These are phyloP conservation scores for Xiphias gladius DNA, from an alignment of 2,113 vertebrate species.

Conservation along the genomic window DNA sequence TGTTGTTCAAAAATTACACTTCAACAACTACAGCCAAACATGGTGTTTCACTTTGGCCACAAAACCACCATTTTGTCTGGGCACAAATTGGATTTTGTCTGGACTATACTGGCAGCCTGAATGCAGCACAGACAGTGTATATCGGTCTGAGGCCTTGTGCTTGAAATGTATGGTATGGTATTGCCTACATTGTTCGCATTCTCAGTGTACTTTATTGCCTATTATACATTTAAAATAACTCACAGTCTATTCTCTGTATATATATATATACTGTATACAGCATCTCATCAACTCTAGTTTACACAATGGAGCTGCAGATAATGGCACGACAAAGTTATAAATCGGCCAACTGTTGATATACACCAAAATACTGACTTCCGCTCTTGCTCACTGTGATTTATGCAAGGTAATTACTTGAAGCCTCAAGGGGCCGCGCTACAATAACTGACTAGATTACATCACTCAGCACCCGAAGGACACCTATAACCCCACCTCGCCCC, in stretches of 20 bases:
- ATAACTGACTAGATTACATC: conserved; percentile 70
- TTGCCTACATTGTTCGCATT: conserved; percentile 22
- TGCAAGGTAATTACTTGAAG: conserved; percentile 55
- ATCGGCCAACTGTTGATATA: conserved; percentile 73
- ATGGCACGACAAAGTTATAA: conserved; percentile 63
- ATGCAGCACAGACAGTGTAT: neutral
- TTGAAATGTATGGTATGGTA: neutral
- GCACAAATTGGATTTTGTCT: no score
- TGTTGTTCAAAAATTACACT: neutral
- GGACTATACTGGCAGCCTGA: neutral
- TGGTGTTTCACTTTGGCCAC: neutral
- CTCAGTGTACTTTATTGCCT: conserved; percentile 3
- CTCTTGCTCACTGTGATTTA: conserved; percentile 61
- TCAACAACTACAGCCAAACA: neutral
- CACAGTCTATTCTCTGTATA: conserved; percentile 13
- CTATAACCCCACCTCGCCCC: conserved; percentile 31
- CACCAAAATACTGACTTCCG: conserved; percentile 71
- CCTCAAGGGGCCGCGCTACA: conserved; percentile 62
- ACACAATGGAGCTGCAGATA: conserved; percentile 71
- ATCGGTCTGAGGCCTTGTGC: neutral
- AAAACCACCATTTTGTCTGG: neutral
- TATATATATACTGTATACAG: neutral
- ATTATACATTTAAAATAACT: conserved; percentile 1
- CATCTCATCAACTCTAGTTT: conserved; percentile 42
- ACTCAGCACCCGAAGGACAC: conserved; percentile 58